Conservation (phyloP, 2,888 invertebrate genomes). For the Andrena bucephala region DNA sequence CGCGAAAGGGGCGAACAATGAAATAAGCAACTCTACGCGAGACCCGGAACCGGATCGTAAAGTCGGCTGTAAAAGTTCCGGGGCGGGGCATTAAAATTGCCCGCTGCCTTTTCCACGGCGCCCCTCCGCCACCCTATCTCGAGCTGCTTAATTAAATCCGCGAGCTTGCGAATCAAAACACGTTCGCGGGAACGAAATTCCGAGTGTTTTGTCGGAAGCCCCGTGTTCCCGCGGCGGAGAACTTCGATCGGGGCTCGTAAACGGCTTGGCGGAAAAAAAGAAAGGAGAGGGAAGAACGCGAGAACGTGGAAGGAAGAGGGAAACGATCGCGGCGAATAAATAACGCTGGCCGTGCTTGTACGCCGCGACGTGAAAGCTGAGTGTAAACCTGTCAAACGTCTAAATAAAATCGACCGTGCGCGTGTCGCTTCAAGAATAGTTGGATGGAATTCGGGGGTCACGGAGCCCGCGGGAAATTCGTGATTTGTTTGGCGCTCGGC, state of each 20-base stretch:
- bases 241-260: constrained; percentile 27
- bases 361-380: constrained; percentile 35
- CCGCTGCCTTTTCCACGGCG: constrained; percentile 5
- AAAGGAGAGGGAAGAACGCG: background rate
- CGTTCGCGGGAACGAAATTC: constrained; percentile 35
- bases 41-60: constrained; percentile 45
- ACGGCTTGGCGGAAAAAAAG: background rate
- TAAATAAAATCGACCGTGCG: constrained; percentile 47
- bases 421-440: constrained; percentile 36
- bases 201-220: background rate
- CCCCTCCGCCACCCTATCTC: background rate
- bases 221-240: background rate
- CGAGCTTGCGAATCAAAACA: constrained; percentile 37
- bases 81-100: constrained; percentile 37
- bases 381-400: constrained; percentile 57
- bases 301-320: background rate
- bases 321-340: constrained; percentile 36
- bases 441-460: constrained; percentile 16
- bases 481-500: constrained; percentile 38
- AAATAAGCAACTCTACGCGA: constrained; percentile 58
- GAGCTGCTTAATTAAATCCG: constrained; percentile 54
- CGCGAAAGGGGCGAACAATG: constrained; percentile 45
- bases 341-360: constrained; percentile 27
- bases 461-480: constrained; percentile 21
- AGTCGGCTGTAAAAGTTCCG: constrained; percentile 49